phyloP scores from a whole-genome alignment of 2,888 invertebrate species.

The Boloria euphrosyne region DNA sequence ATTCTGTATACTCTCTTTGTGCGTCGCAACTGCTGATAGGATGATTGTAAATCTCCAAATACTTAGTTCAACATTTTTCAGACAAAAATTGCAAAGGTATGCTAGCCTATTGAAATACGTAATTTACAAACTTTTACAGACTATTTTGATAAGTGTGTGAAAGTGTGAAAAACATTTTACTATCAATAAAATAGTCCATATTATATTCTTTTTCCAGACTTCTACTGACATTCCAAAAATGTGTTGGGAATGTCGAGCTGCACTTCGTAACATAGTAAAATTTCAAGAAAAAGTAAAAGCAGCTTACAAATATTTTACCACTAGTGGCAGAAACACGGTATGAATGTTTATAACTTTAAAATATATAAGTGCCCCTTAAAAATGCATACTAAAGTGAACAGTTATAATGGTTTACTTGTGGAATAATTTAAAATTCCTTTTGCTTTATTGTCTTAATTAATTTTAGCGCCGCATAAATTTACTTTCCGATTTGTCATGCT shows the following conservation, averaged over 20 bases:
- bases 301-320: slow-evolving; percentile 47
- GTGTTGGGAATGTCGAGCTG: slow-evolving; percentile 65
- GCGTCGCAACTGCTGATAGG: too few relatives aligned
- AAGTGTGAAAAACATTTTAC: too few relatives aligned
- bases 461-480: neutral
- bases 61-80: too few relatives aligned
- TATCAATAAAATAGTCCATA: neutral
- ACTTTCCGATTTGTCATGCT: neutral
- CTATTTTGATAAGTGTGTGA: too few relatives aligned
- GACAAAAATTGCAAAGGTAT: too few relatives aligned
- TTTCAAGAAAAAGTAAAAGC: slow-evolving; percentile 51
- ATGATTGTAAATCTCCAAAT: too few relatives aligned
- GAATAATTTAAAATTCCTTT: neutral
- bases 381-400: too few relatives aligned
- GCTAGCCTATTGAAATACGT: too few relatives aligned
- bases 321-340: slow-evolving; percentile 36
- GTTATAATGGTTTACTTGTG: neutral
- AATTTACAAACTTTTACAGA: too few relatives aligned
- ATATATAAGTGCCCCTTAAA: too few relatives aligned
- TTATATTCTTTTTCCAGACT: slow-evolving; percentile 38
- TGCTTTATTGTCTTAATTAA: neutral
- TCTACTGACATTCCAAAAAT: slow-evolving; percentile 39
- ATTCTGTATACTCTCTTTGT: too few relatives aligned
- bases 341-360: neutral
- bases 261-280: slow-evolving; percentile 48